Percentiles rank a stretch among this genome's conserved stretches.
phyloP scores from a whole-genome alignment of 2,797 vertebrate genomes.

The Taeniopygia guttata region DNA sequence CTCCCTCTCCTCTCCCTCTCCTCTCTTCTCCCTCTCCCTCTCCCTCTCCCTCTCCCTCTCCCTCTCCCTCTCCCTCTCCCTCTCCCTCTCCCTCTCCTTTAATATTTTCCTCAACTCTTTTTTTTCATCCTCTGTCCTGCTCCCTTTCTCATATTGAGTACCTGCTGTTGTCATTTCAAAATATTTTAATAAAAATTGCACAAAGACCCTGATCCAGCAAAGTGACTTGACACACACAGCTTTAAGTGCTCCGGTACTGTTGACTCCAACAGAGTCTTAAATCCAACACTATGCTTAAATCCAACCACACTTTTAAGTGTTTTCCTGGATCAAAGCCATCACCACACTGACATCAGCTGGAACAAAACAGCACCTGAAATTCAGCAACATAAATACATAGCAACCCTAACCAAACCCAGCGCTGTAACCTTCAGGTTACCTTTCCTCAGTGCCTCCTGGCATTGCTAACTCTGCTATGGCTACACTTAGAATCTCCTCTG shows the following conservation, averaged over 20 bases:
- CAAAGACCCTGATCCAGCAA: background rate
- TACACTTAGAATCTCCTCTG: background rate
- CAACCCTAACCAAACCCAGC: background rate
- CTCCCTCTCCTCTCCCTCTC: too few relatives aligned
- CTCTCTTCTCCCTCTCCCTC: too few relatives aligned
- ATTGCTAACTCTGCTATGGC: background rate
- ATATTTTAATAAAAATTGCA: background rate
- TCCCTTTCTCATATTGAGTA: background rate
- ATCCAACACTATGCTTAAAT: background rate
- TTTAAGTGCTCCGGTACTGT: background rate
- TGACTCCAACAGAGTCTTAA: background rate
- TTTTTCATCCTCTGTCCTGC: background rate
- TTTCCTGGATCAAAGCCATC: slow-evolving; percentile 37
- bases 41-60: too few relatives aligned
- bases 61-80: too few relatives aligned
- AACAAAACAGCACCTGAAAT: slow-evolving; percentile 38
- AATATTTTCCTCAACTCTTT: background rate
- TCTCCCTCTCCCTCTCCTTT: too few relatives aligned
- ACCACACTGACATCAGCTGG: background rate
- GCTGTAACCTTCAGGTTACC: slow-evolving; percentile 51
- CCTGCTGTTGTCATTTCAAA: background rate
- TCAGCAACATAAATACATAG: slow-evolving; percentile 17
- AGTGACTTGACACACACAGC: background rate
- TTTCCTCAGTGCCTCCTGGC: background rate
- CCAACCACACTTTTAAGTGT: background rate